These are phyloP conservation scores for Anguilla japonica DNA, from an alignment of 2,113 vertebrate genomes.

Conservation along the genomic window DNA sequence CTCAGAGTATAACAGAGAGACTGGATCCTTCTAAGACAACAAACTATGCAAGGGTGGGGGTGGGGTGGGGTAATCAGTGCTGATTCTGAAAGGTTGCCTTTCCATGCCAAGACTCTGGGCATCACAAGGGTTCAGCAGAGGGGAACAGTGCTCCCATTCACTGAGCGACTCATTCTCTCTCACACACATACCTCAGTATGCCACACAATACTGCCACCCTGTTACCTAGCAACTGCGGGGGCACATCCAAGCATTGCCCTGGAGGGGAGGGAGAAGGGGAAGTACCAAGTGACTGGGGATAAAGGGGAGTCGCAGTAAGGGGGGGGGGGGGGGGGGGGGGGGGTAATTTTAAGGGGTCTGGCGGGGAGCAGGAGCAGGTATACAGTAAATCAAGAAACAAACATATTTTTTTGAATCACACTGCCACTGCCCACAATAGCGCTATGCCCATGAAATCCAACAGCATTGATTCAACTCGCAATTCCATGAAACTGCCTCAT, in stretches of 20 bases:
- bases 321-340: background rate
- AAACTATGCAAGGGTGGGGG: conserved; percentile 27
- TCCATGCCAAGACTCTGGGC: conserved; percentile 50
- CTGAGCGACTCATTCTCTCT: conserved; percentile 28
- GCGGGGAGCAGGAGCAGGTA: background rate
- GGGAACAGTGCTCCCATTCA: conserved; percentile 63
- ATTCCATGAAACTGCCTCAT: background rate
- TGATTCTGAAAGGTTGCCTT: conserved; percentile 47
- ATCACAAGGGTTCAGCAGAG: conserved; percentile 53
- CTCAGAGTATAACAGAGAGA: background rate
- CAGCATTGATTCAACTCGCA: background rate
- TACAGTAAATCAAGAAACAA: conserved; percentile 14
- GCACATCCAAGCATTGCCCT: conserved; percentile 52
- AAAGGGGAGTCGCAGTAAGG: background rate
- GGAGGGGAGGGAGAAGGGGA: background rate
- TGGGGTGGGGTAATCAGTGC: background rate
- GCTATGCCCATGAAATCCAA: conserved; percentile 6
- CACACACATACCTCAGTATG: conserved; percentile 28
- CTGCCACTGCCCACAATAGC: background rate
- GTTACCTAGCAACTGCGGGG: conserved; percentile 61
- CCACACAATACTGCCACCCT: conserved; percentile 56
- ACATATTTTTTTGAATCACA: background rate
- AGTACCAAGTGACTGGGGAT: conserved; percentile 30
- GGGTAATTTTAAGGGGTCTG: background rate
- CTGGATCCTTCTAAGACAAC: conserved; percentile 30